These are phyloP conservation scores for Acholoe squamosa DNA, from an alignment of 2,888 invertebrate species.

Conservation along the genomic window DNA sequence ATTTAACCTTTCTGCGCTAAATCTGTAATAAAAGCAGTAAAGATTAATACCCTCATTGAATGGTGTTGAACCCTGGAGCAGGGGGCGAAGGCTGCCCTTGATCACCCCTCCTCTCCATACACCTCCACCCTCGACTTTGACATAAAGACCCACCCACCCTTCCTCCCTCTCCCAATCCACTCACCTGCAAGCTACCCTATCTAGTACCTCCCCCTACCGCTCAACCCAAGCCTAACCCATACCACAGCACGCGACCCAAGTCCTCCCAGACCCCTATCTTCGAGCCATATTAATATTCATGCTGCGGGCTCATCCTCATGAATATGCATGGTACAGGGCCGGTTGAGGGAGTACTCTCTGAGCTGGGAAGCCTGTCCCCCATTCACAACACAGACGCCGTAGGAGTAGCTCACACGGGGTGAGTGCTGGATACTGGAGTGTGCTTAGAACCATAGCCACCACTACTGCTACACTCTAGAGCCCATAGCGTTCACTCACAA, in stretches of 20 bases:
- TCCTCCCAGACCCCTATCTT: neutral
- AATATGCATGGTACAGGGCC: neutral
- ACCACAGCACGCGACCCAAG: neutral
- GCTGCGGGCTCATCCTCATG: neutral
- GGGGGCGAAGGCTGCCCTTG: neutral
- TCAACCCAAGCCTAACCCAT: neutral
- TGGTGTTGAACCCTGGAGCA: conserved; percentile 1
- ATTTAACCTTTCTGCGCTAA: conserved; percentile 40
- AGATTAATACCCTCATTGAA: conserved; percentile 48
- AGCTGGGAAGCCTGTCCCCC: neutral
- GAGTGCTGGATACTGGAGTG: conserved; percentile 16
- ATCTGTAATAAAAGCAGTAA: conserved; percentile 42
- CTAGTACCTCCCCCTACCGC: too few species aligned
- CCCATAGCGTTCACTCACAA: too few species aligned
- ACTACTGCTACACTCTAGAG: neutral
- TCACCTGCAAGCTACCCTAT: too few species aligned
- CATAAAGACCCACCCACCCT: neutral
- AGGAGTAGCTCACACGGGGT: neutral
- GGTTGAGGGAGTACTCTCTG: conserved; percentile 4
- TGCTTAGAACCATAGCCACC: neutral
- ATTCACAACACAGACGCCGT: conserved; percentile 7
- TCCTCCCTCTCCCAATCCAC: neutral
- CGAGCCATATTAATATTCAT: neutral
- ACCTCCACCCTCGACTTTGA: neutral
- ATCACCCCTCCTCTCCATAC: conserved; percentile 6